These are phyloP conservation scores for Tiliqua scincoides DNA, from an alignment of 2,113 vertebrate species.

Conservation along the genomic window DNA sequence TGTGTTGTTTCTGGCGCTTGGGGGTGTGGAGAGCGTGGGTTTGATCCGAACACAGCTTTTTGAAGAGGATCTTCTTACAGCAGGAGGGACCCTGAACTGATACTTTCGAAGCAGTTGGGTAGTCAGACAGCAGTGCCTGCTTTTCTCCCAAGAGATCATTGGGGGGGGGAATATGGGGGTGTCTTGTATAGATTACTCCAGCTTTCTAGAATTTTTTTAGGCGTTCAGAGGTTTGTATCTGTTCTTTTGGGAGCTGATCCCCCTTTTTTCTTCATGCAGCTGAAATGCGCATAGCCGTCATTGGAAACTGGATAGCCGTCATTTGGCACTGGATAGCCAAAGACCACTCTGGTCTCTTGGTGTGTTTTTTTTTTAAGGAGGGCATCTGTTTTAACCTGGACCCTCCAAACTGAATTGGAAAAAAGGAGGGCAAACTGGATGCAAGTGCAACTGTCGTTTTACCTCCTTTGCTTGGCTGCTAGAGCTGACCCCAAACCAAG, in stretches of 20 bases:
- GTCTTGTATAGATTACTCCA: background rate
- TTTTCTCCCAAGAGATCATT: background rate
- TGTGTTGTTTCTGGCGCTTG: conserved; percentile 64
- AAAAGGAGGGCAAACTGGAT: too few relatives aligned
- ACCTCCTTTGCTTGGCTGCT: background rate
- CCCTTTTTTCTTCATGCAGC: background rate
- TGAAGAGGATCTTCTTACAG: background rate
- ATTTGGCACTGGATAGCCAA: background rate
- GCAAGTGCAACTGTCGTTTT: background rate
- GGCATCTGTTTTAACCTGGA: background rate
- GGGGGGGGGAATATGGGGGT: too few relatives aligned
- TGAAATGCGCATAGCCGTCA: too few relatives aligned
- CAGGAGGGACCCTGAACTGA: background rate
- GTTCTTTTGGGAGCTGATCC: background rate
- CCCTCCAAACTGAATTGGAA: background rate
- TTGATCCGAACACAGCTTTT: background rate
- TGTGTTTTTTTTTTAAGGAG: background rate
- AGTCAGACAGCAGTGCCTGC: background rate
- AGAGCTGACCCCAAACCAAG: background rate
- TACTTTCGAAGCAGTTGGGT: background rate
- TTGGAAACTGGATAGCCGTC: too few relatives aligned
- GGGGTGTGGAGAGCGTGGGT: background rate
- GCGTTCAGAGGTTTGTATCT: background rate
- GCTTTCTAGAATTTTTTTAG: background rate
- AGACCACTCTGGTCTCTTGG: background rate